Evolutionary conservation across 1,140 invertebrate species (phyloP).

Genomic region (Hycleus phaleratus): DNA sequence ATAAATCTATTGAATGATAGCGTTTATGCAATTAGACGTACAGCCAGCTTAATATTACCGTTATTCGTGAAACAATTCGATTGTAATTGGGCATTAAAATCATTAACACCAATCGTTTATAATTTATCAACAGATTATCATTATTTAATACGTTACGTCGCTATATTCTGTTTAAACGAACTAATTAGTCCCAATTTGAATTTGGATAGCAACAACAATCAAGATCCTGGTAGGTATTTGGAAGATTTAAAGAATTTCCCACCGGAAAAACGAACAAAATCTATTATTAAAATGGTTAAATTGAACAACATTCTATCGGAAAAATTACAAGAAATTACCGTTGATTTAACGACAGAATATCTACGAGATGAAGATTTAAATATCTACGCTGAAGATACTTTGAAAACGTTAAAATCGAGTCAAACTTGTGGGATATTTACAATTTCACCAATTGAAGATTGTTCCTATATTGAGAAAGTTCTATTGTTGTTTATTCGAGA

Average conservation of each 20-base stretch:
- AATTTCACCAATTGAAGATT: neutral
- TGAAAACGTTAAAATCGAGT: conserved; percentile 16
- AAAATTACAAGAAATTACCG: conserved; percentile 18
- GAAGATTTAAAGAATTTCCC: conserved; percentile 15
- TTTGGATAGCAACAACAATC: neutral
- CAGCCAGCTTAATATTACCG: conserved; percentile 32
- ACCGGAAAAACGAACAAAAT: conserved; percentile 1
- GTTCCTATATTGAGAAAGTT: conserved; percentile 20
- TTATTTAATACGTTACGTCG: conserved; percentile 30
- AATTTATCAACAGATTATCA: conserved; percentile 22
- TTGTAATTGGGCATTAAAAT: conserved; percentile 26
- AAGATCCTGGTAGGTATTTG: conserved; percentile 10
- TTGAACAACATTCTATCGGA: conserved; percentile 17
- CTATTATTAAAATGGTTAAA: conserved; percentile 19
- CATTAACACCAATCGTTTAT: conserved; percentile 26
- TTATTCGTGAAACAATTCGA: conserved; percentile 33
- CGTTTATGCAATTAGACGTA: conserved; percentile 31
- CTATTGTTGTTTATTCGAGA: conserved; percentile 10
- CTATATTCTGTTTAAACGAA: conserved; percentile 34
- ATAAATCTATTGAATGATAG: conserved; percentile 29
- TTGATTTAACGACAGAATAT: conserved; percentile 9
- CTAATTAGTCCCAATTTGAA: conserved; percentile 28
- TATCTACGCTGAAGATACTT: conserved; percentile 25
- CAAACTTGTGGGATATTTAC: conserved; percentile 16
- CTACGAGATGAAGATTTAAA: conserved; percentile 15